Percentiles rank a stretch among this genome's conserved stretches.
These are phyloP conservation scores for Allophyes oxyacanthae DNA, from an alignment of 2,888 invertebrate species.

Conservation along the genomic window DNA sequence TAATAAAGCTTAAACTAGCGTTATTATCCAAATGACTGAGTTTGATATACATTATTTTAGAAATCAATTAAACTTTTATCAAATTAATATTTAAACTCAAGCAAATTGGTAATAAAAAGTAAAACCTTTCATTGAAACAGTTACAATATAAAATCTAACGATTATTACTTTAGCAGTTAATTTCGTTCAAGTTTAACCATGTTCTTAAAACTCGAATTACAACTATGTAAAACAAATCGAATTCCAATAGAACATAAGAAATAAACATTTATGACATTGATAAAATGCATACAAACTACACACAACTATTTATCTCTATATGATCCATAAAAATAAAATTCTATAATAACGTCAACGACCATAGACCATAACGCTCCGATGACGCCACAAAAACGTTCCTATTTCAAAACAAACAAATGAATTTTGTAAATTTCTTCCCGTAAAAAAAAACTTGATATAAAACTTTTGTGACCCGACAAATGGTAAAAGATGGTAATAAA, in stretches of 20 bases:
- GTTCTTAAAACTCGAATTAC: constrained; percentile 27
- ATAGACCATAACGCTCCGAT: constrained; percentile 24
- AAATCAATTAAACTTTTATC: constrained; percentile 33
- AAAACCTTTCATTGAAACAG: constrained; percentile 19
- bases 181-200: constrained; percentile 20
- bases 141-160: constrained; percentile 26
- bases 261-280: constrained; percentile 50
- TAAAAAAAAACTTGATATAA: constrained; percentile 32
- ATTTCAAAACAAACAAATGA: constrained; percentile 56
- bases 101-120: constrained; percentile 29
- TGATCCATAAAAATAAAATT: constrained; percentile 44
- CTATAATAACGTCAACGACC: constrained; percentile 47
- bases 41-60: constrained; percentile 7
- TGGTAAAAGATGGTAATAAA: constrained; percentile 68
- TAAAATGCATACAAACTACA: constrained; percentile 32
- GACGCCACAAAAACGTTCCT: constrained; percentile 32
- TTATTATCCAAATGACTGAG: constrained; percentile 13
- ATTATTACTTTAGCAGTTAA: constrained; percentile 27
- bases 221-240: constrained; percentile 34
- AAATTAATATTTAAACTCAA: constrained; percentile 36
- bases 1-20: constrained; percentile 4
- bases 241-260: constrained; percentile 34
- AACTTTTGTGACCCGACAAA: constrained; percentile 64
- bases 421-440: constrained; percentile 28
- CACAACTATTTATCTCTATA: constrained; percentile 21